These are phyloP conservation scores for Spilarctia lutea DNA, from an alignment of 2,888 invertebrate genomes.

Conservation along the genomic window DNA sequence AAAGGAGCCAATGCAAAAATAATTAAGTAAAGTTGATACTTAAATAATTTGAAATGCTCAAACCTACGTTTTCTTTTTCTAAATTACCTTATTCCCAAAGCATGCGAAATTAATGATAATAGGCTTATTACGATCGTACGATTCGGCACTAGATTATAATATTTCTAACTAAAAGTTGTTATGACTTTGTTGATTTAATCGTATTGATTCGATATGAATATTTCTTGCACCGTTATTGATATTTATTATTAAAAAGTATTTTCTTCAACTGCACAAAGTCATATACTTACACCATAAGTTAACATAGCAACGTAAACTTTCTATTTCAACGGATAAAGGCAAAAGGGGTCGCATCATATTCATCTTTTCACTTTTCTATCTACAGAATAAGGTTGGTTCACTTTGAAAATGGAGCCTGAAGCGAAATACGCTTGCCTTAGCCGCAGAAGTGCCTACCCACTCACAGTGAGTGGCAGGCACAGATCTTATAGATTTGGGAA, in stretches of 20 bases:
- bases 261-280: not conserved
- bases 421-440: conserved; percentile 64
- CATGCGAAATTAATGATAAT: not conserved
- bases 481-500: conserved; percentile 57
- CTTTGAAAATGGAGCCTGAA: conserved; percentile 67
- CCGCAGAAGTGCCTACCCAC: conserved; percentile 57
- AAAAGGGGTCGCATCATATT: conserved; percentile 65
- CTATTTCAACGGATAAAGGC: conserved; percentile 61
- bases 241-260: conserved; percentile 13
- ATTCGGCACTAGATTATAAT: too few relatives aligned
- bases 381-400: conserved; percentile 65
- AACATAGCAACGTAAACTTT: conserved; percentile 53
- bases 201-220: too few relatives aligned
- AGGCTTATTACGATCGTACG: too few relatives aligned
- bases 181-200: not conserved
- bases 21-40: too few relatives aligned
- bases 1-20: not conserved
- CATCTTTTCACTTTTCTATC: conserved; percentile 68
- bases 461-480: conserved; percentile 51
- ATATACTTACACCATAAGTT: conserved; percentile 1
- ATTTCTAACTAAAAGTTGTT: too few relatives aligned
- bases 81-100: not conserved
- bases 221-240: not conserved
- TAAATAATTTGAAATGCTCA: too few relatives aligned
- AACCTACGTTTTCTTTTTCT: not conserved